A percentile compares a stretch with the other conserved stretches of the same genome.
These are phyloP conservation scores for Listronotus bonariensis DNA, from an alignment of 1,140 invertebrate genomes.

Conservation along the genomic window DNA sequence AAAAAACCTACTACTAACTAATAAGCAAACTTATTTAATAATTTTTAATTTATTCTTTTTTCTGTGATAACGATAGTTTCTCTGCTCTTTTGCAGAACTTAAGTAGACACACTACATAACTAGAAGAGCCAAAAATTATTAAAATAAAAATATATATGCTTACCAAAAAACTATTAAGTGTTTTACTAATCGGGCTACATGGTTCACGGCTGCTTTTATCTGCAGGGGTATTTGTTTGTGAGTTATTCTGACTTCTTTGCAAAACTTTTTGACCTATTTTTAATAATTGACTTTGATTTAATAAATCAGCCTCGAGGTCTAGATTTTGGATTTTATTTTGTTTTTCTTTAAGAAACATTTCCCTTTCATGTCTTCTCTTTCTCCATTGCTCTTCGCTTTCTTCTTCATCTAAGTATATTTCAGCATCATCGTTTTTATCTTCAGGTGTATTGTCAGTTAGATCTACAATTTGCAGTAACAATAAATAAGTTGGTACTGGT, in stretches of 20 bases:
- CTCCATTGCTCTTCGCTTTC: slow-evolving; percentile 72
- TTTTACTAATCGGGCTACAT: slow-evolving; percentile 40
- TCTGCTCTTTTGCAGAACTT: too few relatives aligned
- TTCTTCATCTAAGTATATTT: slow-evolving; percentile 62
- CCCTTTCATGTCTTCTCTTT: slow-evolving; percentile 67
- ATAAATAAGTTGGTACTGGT: too few relatives aligned
- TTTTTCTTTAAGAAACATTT: slow-evolving; percentile 66
- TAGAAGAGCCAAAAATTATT: too few relatives aligned
- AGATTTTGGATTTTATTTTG: slow-evolving; percentile 28
- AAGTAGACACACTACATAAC: too few relatives aligned
- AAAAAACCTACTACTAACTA: too few relatives aligned
- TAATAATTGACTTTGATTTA: slow-evolving; percentile 44
- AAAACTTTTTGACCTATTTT: slow-evolving; percentile 49
- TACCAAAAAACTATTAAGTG: slow-evolving; percentile 40
- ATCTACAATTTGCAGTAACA: slow-evolving; percentile 14
- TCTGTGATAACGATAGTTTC: too few relatives aligned
- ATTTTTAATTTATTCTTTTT: too few relatives aligned
- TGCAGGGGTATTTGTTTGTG: slow-evolving; percentile 44
- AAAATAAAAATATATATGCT: slow-evolving; percentile 11
- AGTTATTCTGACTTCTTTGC: slow-evolving; percentile 51
- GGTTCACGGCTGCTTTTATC: slow-evolving; percentile 52
- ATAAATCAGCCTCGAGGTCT: slow-evolving; percentile 25
- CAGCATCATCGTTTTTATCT: slow-evolving; percentile 52
- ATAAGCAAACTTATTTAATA: too few relatives aligned
- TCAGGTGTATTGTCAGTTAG: slow-evolving; percentile 44